Evolutionary conservation across 92 coral and sea anemone genomes (phyloP).

Genomic region (Bergia sp.): DNA sequence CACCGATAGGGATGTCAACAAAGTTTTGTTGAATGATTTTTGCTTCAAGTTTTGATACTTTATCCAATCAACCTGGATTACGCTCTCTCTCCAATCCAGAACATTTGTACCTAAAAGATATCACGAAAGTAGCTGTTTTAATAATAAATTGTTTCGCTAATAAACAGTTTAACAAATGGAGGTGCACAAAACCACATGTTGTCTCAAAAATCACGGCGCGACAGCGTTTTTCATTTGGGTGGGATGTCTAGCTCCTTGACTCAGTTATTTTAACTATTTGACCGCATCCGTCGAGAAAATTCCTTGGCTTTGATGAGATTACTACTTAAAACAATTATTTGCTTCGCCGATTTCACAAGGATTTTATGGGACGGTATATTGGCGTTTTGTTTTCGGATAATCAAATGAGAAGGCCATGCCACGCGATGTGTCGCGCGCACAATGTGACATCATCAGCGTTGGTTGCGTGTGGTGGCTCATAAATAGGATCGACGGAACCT

Average conservation of each 20-base stretch:
- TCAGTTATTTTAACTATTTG: constrained; percentile 8
- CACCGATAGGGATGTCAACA: no score
- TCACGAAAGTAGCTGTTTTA: no score
- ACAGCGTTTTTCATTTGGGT: not conserved
- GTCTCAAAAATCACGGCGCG: not conserved
- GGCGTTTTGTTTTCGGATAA: not conserved
- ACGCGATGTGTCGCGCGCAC: not conserved
- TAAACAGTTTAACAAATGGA: no score
- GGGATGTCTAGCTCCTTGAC: not conserved
- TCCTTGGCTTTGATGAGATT: not conserved
- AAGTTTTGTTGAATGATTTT: no score
- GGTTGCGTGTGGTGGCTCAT: not conserved
- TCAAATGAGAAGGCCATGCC: not conserved
- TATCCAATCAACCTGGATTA: no score
- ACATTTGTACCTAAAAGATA: no score
- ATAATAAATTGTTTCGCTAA: no score
- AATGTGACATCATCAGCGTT: not conserved
- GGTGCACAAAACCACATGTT: no score
- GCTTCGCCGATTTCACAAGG: not conserved
- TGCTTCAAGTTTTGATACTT: no score
- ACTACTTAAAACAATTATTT: not conserved
- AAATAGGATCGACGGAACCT: not conserved
- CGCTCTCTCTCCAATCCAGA: no score
- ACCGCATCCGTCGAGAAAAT: constrained; percentile 27
- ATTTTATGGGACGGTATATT: not conserved